Evolutionary conservation across 92 coral and sea anemone genomes (phyloP).

Genomic region (Epizoanthus ramosus): DNA sequence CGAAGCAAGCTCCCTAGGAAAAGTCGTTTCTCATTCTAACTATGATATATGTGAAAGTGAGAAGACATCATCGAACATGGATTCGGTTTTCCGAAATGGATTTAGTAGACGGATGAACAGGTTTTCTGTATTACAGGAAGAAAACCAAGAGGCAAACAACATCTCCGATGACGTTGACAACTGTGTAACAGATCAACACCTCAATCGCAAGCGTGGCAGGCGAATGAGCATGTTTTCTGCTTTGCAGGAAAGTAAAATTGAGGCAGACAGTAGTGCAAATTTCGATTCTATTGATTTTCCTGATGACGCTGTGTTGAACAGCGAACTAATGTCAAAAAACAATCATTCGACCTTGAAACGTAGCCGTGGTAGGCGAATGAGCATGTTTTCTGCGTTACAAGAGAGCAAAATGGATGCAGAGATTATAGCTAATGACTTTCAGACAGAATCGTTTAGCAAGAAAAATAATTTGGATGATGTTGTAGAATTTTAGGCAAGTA

Average conservation of each 20-base stretch:
- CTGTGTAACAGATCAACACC: neutral
- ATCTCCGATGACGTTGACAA: neutral
- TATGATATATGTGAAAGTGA: no score
- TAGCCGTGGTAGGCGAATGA: constrained; percentile 30
- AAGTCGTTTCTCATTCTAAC: no score
- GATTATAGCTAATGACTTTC: neutral
- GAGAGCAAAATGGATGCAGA: constrained; percentile 9
- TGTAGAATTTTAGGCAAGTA: no score
- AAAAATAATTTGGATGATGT: neutral
- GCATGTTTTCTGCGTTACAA: constrained; percentile 54
- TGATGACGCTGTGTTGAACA: neutral
- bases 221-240: constrained; percentile 22
- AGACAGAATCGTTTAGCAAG: constrained; percentile 4
- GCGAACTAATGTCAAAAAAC: neutral
- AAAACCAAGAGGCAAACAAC: neutral
- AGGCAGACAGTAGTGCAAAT: neutral
- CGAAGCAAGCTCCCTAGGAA: no score
- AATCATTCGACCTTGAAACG: neutral
- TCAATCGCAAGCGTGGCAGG: neutral
- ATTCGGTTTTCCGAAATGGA: neutral
- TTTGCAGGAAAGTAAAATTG: neutral
- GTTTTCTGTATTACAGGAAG: constrained; percentile 10
- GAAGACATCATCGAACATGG: no score
- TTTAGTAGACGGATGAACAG: neutral
- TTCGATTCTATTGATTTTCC: neutral